Percentiles rank a stretch among this genome's conserved stretches.
These are phyloP conservation scores for Ruditapes philippinarum DNA, from an alignment of 1,140 invertebrate species.

Conservation along the genomic window DNA sequence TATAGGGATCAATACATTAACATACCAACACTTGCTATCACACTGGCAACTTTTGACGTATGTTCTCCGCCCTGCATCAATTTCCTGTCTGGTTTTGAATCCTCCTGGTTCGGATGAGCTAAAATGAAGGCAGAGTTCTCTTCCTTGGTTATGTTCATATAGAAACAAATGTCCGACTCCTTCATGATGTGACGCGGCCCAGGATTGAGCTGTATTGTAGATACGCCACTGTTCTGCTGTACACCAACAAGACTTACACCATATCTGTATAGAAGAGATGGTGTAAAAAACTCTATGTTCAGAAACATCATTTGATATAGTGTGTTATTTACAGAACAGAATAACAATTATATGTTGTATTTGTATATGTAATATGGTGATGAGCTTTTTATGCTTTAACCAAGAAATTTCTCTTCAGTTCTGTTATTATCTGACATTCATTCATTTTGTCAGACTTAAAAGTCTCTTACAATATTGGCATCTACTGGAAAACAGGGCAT, in stretches of 20 bases:
- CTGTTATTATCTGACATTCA: no score
- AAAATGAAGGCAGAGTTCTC: constrained; percentile 90
- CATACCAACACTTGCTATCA: constrained; percentile 82
- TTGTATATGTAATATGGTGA: no score
- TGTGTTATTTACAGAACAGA: no score
- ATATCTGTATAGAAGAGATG: constrained; percentile 90
- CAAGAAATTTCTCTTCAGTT: no score
- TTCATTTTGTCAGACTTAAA: no score
- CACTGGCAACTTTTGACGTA: constrained; percentile 82
- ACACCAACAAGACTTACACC: constrained; percentile 98
- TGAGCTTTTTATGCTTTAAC: no score
- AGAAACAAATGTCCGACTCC: constrained; percentile 96
- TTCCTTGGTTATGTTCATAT: constrained; percentile 98
- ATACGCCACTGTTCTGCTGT: constrained; percentile 95
- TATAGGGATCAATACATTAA: no score
- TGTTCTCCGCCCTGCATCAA: constrained; percentile 76
- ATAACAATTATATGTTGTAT: no score
- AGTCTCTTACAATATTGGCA: no score
- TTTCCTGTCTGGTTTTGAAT: constrained; percentile 73
- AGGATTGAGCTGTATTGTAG: constrained; percentile 97
- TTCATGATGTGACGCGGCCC: constrained; percentile 99
- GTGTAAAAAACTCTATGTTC: no score
- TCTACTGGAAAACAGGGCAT: no score
- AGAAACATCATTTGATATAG: no score
- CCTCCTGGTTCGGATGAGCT: constrained; percentile 83